Conservation (phyloP, 2,113 vertebrate genomes). For the Lasiurus cinereus region DNA sequence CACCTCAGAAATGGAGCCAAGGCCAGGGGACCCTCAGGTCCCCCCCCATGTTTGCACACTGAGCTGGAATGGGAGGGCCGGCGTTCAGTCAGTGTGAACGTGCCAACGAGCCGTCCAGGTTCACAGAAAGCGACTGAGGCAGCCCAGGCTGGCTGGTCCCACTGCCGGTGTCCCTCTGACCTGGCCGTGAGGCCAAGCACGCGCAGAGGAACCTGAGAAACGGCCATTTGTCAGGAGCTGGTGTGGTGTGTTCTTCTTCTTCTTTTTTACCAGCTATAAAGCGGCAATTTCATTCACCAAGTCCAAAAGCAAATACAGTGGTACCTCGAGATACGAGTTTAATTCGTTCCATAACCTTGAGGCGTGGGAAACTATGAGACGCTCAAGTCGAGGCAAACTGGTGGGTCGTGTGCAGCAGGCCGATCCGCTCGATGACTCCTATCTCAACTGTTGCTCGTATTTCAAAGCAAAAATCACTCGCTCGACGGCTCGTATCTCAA, state of each 20-base stretch:
- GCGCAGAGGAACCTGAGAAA: conserved; percentile 41
- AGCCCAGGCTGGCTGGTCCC: conserved; percentile 32
- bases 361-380: too few relatives aligned
- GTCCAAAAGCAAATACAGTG: not conserved
- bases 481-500: too few relatives aligned
- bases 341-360: too few relatives aligned
- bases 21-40: conserved; percentile 30
- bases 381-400: too few relatives aligned
- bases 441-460: too few relatives aligned
- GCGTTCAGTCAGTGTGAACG: conserved; percentile 55
- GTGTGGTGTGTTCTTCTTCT: not conserved
- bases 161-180: conserved; percentile 56
- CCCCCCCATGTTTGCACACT: conserved; percentile 37
- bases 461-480: too few relatives aligned
- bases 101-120: conserved; percentile 83
- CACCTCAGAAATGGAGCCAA: not conserved
- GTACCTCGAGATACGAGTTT: too few relatives aligned
- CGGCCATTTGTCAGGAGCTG: not conserved
- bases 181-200: conserved; percentile 49
- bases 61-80: conserved; percentile 63
- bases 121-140: conserved; percentile 71
- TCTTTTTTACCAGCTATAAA: not conserved
- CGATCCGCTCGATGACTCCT: too few relatives aligned
- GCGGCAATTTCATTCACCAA: not conserved
- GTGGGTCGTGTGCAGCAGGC: too few relatives aligned